These are phyloP conservation scores for Vannuccia rotundouncinata DNA, from an alignment of 2,888 invertebrate species.

Conservation along the genomic window DNA sequence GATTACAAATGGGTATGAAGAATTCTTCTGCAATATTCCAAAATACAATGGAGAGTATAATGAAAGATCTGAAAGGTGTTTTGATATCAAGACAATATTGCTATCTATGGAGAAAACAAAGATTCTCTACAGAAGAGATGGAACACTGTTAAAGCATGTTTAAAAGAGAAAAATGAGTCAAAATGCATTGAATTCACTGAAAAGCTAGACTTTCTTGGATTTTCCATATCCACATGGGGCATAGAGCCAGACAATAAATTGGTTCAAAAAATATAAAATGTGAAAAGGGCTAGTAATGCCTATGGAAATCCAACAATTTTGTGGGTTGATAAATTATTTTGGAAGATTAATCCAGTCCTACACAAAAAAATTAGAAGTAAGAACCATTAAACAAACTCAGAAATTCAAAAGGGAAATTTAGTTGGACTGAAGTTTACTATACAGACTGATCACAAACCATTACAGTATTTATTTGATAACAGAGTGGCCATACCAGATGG, in stretches of 20 bases:
- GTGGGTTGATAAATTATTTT: constrained; percentile 35
- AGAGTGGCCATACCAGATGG: constrained; percentile 6
- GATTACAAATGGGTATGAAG: constrained; percentile 36
- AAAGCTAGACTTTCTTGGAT: constrained; percentile 34
- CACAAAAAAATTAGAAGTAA: constrained; percentile 35
- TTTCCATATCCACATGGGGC: not conserved
- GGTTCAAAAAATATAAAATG: constrained; percentile 29
- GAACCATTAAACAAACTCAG: constrained; percentile 36
- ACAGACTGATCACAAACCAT: not conserved
- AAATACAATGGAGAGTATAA: constrained; percentile 25
- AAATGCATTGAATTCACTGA: constrained; percentile 36
- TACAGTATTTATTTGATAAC: not conserved
- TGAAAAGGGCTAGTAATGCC: constrained; percentile 30
- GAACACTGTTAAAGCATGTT: constrained; percentile 36
- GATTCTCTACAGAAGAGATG: constrained; percentile 1
- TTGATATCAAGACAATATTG: constrained; percentile 38
- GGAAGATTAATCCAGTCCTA: constrained; percentile 36
- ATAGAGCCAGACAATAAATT: constrained; percentile 30
- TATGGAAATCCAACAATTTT: constrained; percentile 33
- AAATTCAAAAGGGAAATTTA: constrained; percentile 13
- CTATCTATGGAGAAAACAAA: constrained; percentile 32
- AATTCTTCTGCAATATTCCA: constrained; percentile 34
- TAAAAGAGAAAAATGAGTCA: constrained; percentile 31
- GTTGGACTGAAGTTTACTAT: constrained; percentile 15
- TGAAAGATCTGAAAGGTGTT: constrained; percentile 34